These are phyloP conservation scores for Sphaerophoria taeniata DNA, from an alignment of 2,888 invertebrate species.

Conservation along the genomic window DNA sequence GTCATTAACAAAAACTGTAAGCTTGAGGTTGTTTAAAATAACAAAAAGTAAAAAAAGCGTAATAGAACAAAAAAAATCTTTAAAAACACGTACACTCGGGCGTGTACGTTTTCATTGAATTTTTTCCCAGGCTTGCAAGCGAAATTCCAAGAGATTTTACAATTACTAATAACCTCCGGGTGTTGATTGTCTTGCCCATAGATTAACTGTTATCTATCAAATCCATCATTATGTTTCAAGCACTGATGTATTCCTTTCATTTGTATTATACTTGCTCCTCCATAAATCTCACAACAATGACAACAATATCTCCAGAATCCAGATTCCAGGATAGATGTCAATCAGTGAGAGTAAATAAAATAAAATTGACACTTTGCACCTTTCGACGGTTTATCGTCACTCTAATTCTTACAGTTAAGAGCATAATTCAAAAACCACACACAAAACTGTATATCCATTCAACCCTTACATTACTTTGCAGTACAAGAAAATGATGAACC, in stretches of 20 bases:
- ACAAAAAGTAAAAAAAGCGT: too few relatives aligned
- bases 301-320: constrained; percentile 18
- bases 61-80: too few relatives aligned
- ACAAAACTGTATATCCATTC: constrained; percentile 42
- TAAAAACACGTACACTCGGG: too few relatives aligned
- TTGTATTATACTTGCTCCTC: background rate
- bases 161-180: constrained; percentile 38
- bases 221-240: constrained; percentile 41
- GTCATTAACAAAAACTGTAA: too few relatives aligned
- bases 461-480: constrained; percentile 17
- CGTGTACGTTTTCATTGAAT: too few relatives aligned
- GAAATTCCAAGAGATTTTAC: background rate
- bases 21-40: too few relatives aligned
- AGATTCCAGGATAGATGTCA: constrained; percentile 65
- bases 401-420: constrained; percentile 61
- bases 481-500: too few relatives aligned
- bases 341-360: constrained; percentile 46
- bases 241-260: background rate
- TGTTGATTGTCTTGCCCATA: constrained; percentile 31
- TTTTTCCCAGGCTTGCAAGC: background rate
- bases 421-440: constrained; percentile 46
- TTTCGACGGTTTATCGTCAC: constrained; percentile 67
- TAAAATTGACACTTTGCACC: constrained; percentile 69
- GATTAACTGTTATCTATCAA: constrained; percentile 62
- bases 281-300: constrained; percentile 26